Conservation (phyloP, 2,888 invertebrate species). For the Tetragonula carbonaria region DNA sequence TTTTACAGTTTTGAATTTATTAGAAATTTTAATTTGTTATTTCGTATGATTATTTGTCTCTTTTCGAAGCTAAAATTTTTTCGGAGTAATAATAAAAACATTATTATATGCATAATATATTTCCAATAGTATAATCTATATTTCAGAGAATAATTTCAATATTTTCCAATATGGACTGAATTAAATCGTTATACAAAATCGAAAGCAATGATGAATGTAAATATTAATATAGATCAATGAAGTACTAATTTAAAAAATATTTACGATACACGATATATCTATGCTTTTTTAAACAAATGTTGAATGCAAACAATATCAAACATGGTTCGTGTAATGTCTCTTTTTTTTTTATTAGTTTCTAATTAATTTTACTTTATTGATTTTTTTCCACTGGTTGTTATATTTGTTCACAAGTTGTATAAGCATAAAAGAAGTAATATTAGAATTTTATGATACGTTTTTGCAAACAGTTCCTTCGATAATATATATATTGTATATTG, state of each 20-base stretch:
- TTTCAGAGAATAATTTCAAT: neutral
- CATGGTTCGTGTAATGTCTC: neutral
- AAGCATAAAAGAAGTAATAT: neutral
- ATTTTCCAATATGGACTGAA: neutral
- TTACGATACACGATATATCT: neutral
- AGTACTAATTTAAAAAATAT: slow-evolving; percentile 4
- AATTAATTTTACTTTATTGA: too few relatives aligned
- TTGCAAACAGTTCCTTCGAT: slow-evolving; percentile 25
- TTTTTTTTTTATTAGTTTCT: neutral
- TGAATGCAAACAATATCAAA: neutral
- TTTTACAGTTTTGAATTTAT: neutral
- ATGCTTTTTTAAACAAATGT: neutral
- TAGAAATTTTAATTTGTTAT: neutral
- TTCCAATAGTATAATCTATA: neutral
- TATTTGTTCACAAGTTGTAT: neutral
- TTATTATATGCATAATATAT: neutral
- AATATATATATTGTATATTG: slow-evolving; percentile 9
- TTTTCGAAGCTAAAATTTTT: neutral
- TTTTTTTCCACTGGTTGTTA: neutral
- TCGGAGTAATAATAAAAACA: neutral
- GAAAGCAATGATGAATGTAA: neutral
- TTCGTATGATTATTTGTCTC: neutral
- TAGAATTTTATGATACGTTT: slow-evolving; percentile 4
- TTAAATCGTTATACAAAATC: neutral
- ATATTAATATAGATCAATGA: slow-evolving; percentile 23